Evolutionary conservation across 2,888 invertebrate genomes (phyloP).

Genomic region (Oligia fasciuncula): DNA sequence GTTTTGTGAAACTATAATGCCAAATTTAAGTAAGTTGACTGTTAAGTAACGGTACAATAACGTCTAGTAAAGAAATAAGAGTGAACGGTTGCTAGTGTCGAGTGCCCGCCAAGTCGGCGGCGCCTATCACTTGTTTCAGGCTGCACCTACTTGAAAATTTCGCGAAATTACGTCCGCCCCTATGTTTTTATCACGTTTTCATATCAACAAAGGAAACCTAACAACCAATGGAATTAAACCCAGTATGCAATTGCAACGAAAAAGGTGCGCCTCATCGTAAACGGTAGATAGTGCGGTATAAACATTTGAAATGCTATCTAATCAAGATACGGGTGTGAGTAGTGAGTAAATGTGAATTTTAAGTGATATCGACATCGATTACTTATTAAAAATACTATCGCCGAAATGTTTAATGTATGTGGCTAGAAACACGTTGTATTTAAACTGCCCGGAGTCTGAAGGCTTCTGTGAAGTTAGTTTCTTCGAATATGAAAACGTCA

Average conservation of each 20-base stretch:
- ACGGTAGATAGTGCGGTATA: constrained; percentile 35
- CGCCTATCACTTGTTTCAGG: constrained; percentile 25
- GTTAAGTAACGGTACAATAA: constrained; percentile 51
- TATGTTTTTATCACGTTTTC: constrained; percentile 46
- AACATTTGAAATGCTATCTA: constrained; percentile 59
- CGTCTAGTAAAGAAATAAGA: constrained; percentile 22
- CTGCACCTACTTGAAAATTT: constrained; percentile 31
- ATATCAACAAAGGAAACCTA: constrained; percentile 42
- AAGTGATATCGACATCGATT: constrained; percentile 39
- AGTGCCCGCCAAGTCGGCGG: constrained; percentile 10
- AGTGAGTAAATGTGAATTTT: constrained; percentile 43
- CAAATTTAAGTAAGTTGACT: neutral
- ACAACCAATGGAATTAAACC: constrained; percentile 37
- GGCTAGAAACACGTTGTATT: constrained; percentile 1
- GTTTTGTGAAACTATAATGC: neutral
- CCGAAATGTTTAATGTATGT: constrained; percentile 24
- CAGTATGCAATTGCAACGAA: constrained; percentile 52
- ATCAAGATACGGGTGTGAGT: constrained; percentile 45
- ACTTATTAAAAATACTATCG: constrained; percentile 24
- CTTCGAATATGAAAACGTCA: neutral
- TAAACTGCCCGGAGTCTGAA: neutral
- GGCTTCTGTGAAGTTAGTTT: neutral
- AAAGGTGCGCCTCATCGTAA: constrained; percentile 53
- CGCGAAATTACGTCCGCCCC: constrained; percentile 33
- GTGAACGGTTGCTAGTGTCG: constrained; percentile 5